Conservation (phyloP, 2,113 vertebrate genomes). For the Eptatretus burgeri region DNA sequence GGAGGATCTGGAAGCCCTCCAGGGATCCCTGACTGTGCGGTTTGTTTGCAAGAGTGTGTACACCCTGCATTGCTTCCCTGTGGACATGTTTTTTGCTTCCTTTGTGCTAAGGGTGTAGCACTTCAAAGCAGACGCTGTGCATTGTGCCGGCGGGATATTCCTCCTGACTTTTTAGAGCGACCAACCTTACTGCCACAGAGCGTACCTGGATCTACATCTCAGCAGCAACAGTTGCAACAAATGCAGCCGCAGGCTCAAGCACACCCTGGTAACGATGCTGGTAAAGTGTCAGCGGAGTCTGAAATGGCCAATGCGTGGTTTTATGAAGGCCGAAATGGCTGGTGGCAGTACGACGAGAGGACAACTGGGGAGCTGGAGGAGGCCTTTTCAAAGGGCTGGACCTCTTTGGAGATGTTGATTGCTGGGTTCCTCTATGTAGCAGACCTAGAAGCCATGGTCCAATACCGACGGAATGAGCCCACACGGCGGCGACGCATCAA, state of each 20-base stretch:
- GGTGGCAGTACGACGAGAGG: constrained; percentile 94
- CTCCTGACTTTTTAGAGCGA: constrained; percentile 72
- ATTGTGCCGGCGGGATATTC: constrained; percentile 72
- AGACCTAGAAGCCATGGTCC: constrained; percentile 85
- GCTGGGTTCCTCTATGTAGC: constrained; percentile 77
- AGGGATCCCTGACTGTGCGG: constrained; percentile 49
- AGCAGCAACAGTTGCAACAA: constrained; percentile 17
- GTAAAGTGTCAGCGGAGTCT: neutral
- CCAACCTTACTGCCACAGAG: constrained; percentile 63
- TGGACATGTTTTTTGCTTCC: constrained; percentile 78
- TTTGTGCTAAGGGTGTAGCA: constrained; percentile 87
- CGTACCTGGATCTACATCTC: constrained; percentile 32
- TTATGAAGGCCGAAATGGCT: constrained; percentile 81
- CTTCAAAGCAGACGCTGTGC: constrained; percentile 88
- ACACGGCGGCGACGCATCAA: constrained; percentile 75
- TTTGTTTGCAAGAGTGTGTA: constrained; percentile 72
- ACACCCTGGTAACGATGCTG: neutral
- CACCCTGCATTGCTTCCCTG: constrained; percentile 75
- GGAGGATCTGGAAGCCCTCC: constrained; percentile 10
- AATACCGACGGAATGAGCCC: constrained; percentile 73
- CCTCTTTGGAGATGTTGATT: constrained; percentile 82
- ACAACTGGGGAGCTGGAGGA: constrained; percentile 75
- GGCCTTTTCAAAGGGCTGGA: constrained; percentile 55
- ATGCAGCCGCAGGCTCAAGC: neutral
- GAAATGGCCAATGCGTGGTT: constrained; percentile 40